Evolutionary conservation across 1,140 invertebrate genomes (phyloP), one percentile per base, ranked within the genome.

Genomic region (Pseudoatta argentina): DNA sequence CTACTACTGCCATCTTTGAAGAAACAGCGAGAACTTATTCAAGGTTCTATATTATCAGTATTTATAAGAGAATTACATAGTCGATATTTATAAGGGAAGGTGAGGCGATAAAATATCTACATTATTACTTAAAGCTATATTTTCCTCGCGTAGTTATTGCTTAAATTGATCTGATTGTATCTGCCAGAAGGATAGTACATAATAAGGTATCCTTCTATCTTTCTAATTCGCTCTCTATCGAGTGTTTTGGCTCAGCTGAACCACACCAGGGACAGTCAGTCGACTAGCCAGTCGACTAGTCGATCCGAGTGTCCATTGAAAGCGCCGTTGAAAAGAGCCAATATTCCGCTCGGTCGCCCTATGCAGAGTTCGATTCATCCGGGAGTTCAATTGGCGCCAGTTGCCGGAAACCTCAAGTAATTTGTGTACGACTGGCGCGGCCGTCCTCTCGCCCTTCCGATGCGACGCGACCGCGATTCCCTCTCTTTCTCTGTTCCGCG

Each of bases 371-470:
- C 93, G 91, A 94, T 94, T 93, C 94, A 94, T 94, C 92, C 90
- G 93, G 93, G 93, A 94, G 94, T 94, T 94, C 93, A 94, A 94
- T 94, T 94, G 94, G 93, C 93, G 91, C 92, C 91, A 93, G 93
- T 94, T 93, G 91, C 92, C 93, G 93, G 93, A 94, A 94, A 94
- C 93, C 94, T 94, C 93, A 94, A 94, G 94, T 93, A 94, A 94
- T 94, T 94, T 93, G 93, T 93, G 91, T 90, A 87, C 89, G 51
- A 75, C 86, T 86, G 82, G 79, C 88, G 86, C 4, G 30, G 30
- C 24, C 24, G 24, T 88, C 73, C 24, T 61, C 81, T 18, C 39
- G 24, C 64, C 48, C 66, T 34, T 12, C 16, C 63, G 61, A 27
- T 76, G 69, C 78, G 53, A 44, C 77, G 48, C 78, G 34, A 44